Evolutionary conservation across 1,140 invertebrate species (phyloP).

Genomic region (Lasioglossum albipes): DNA sequence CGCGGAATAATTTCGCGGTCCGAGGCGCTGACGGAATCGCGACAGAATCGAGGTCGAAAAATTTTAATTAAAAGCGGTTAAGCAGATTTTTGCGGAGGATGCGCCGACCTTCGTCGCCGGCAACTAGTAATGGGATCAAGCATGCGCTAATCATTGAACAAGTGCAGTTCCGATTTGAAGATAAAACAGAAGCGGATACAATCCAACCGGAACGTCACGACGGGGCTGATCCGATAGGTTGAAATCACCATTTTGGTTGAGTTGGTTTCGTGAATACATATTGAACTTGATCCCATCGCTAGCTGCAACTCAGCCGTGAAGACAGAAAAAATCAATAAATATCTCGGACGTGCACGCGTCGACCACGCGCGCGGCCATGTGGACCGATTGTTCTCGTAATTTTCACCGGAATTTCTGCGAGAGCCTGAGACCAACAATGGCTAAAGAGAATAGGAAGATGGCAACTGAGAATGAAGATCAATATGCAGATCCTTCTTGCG

Average conservation of each 20-base stretch:
- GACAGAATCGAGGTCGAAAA: not conserved
- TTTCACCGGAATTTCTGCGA: constrained; percentile 20
- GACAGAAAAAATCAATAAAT: constrained; percentile 34
- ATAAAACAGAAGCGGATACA: too few species aligned
- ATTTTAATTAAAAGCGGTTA: constrained; percentile 24
- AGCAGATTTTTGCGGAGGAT: not conserved
- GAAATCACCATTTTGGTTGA: too few species aligned
- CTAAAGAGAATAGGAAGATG: not conserved
- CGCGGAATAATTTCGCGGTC: not conserved
- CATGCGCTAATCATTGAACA: too few species aligned
- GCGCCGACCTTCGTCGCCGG: constrained; percentile 1
- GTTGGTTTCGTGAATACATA: too few species aligned
- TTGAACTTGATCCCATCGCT: too few species aligned
- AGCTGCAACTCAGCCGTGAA: constrained; percentile 1
- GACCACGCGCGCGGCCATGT: not conserved
- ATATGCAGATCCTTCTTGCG: not conserved
- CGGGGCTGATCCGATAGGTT: too few species aligned
- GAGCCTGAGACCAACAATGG: not conserved
- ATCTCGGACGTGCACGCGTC: constrained; percentile 25
- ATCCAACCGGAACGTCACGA: too few species aligned
- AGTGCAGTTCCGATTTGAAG: too few species aligned
- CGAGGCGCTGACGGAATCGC: not conserved
- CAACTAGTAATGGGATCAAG: too few species aligned
- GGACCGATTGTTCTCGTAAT: constrained; percentile 11
- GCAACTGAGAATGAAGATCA: not conserved